These are phyloP conservation scores for Papilio elwesi DNA, from an alignment of 2,888 invertebrate species.

Conservation along the genomic window DNA sequence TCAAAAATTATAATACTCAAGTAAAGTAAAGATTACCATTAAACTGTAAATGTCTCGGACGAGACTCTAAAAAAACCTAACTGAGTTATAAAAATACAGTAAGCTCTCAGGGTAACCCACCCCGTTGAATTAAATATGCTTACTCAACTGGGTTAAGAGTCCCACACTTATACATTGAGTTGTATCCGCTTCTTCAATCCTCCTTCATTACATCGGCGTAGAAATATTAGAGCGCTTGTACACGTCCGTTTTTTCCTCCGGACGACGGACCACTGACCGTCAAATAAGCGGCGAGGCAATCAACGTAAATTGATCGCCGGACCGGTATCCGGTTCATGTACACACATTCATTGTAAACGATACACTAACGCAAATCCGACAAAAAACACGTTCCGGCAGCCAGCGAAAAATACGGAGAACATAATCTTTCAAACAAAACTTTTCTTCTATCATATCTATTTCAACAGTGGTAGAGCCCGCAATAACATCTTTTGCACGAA, in stretches of 20 bases:
- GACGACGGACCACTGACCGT: too few species aligned
- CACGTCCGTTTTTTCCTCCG: too few species aligned
- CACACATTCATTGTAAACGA: too few species aligned
- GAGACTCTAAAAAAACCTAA: neutral
- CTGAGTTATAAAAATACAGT: neutral
- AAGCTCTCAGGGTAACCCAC: neutral
- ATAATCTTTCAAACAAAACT: neutral
- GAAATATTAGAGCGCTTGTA: too few species aligned
- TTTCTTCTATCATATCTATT: neutral
- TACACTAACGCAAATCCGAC: too few species aligned
- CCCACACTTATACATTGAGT: neutral
- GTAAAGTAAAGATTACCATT: neutral
- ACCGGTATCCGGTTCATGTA: too few species aligned
- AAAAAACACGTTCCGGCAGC: too few species aligned
- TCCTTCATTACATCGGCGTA: too few species aligned
- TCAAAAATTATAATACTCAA: slow-evolving; percentile 5
- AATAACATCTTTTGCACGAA: too few species aligned
- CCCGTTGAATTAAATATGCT: neutral
- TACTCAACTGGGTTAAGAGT: slow-evolving; percentile 10
- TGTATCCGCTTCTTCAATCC: neutral
- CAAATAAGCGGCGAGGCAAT: too few species aligned
- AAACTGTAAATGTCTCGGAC: neutral
- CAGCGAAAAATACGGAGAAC: neutral
- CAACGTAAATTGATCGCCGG: too few species aligned
- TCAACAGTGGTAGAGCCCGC: too few species aligned